phyloP scores from a whole-genome alignment of 1,140 invertebrate genomes.

The Zaprionus inermis region DNA sequence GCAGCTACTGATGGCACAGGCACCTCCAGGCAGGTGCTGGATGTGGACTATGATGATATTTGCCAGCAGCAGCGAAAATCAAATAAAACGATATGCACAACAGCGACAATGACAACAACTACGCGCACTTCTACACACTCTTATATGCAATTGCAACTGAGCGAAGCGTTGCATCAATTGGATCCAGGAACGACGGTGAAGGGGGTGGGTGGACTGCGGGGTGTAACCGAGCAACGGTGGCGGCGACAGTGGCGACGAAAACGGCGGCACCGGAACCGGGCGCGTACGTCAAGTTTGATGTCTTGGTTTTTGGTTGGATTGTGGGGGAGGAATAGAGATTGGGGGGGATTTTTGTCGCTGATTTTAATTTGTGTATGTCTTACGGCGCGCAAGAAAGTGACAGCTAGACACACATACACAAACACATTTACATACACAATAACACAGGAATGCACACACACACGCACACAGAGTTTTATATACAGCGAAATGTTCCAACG shows the following conservation, averaged over 20 bases:
- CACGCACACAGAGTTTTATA: slow-evolving; percentile 50
- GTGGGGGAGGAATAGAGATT: slow-evolving; percentile 29
- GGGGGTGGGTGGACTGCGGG: neutral
- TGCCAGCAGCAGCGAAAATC: slow-evolving; percentile 26
- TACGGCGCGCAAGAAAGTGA: slow-evolving; percentile 74
- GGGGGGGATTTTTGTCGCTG: slow-evolving; percentile 47
- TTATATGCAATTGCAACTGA: slow-evolving; percentile 34
- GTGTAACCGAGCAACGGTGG: slow-evolving; percentile 24
- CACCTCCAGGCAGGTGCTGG: slow-evolving; percentile 31
- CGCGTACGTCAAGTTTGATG: slow-evolving; percentile 61
- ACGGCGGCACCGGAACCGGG: slow-evolving; percentile 73
- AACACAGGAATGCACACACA: slow-evolving; percentile 48
- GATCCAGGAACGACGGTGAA: neutral
- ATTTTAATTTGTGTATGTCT: slow-evolving; percentile 72
- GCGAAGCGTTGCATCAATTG: slow-evolving; percentile 18
- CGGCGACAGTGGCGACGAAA: slow-evolving; percentile 22
- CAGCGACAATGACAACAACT: neutral
- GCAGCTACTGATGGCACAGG: slow-evolving; percentile 25
- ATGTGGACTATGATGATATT: slow-evolving; percentile 9
- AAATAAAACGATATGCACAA: slow-evolving; percentile 26
- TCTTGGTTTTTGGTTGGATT: slow-evolving; percentile 17
- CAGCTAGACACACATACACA: slow-evolving; percentile 69
- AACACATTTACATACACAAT: slow-evolving; percentile 30
- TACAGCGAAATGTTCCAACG: slow-evolving; percentile 48
- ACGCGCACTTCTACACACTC: slow-evolving; percentile 30